Conservation (phyloP, 1,140 invertebrate species). For the Monomorium pharaonis region DNA sequence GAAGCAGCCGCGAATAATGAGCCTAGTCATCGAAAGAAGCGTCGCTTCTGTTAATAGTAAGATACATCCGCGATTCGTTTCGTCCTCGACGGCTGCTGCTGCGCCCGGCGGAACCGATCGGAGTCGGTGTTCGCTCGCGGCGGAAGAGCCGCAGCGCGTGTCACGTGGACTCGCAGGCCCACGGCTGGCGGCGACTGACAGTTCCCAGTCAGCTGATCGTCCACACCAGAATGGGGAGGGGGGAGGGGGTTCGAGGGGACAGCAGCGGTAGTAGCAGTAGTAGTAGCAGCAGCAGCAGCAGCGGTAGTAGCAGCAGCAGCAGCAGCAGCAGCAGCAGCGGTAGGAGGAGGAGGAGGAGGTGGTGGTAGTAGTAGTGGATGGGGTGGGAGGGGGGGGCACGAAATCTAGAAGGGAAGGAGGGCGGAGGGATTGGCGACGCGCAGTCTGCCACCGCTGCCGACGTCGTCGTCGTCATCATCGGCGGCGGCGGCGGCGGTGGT, state of each 20-base stretch:
- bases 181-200: slow-evolving; percentile 76
- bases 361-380: slow-evolving; percentile 42
- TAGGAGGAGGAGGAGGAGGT: slow-evolving; percentile 50
- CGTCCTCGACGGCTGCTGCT: not conserved
- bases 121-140: slow-evolving; percentile 32
- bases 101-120: slow-evolving; percentile 14
- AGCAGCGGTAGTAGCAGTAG: slow-evolving; percentile 47
- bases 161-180: slow-evolving; percentile 75
- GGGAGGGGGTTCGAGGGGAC: slow-evolving; percentile 43
- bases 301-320: slow-evolving; percentile 39
- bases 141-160: slow-evolving; percentile 62
- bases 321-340: slow-evolving; percentile 41
- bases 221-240: slow-evolving; percentile 61
- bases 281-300: slow-evolving; percentile 31
- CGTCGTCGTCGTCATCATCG: slow-evolving; percentile 48
- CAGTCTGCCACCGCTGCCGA: slow-evolving; percentile 75
- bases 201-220: slow-evolving; percentile 82
- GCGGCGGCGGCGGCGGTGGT: not conserved
- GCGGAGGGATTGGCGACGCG: slow-evolving; percentile 76
- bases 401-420: slow-evolving; percentile 66
- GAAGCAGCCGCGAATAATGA: not conserved
- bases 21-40: not conserved
- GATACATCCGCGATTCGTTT: not conserved
- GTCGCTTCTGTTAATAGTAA: not conserved
- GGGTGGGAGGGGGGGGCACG: slow-evolving; percentile 46